A percentile compares a stretch with the other conserved stretches of the same genome.
phyloP scores from a whole-genome alignment of 2,113 vertebrate genomes.

The Zosterops pallidus region DNA sequence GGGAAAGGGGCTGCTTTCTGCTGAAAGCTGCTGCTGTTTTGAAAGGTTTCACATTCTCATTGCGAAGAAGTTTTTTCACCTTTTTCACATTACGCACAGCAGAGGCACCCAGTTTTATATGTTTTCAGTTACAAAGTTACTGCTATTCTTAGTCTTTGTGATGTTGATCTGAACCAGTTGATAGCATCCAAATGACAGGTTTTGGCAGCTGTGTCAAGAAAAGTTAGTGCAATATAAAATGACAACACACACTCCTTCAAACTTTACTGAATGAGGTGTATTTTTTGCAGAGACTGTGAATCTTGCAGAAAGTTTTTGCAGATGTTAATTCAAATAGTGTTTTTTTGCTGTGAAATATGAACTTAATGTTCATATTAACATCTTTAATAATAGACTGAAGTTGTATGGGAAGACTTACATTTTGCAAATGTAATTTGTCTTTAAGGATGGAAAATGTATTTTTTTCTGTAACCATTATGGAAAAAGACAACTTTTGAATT shows the following conservation, averaged over 20 bases:
- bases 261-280: not conserved
- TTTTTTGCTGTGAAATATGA: not conserved
- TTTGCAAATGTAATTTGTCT: not conserved
- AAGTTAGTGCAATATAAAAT: slow-evolving; percentile 15
- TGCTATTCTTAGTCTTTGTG: not conserved
- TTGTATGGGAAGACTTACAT: not conserved
- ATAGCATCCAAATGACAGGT: not conserved
- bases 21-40: not conserved
- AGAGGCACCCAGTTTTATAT: not conserved
- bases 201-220: not conserved
- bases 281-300: not conserved
- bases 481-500: not conserved
- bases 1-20: slow-evolving; percentile 5
- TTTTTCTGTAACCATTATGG: not conserved
- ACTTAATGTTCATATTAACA: not conserved
- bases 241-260: not conserved
- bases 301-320: not conserved
- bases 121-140: not conserved
- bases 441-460: not conserved
- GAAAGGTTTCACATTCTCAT: not conserved
- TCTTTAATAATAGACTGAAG: not conserved
- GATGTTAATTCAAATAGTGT: not conserved
- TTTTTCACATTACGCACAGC: not conserved
- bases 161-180: not conserved
- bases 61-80: not conserved